Base-by-base conservation (phyloP, 2,797 vertebrate genomes). In the Sebastes vulpes region DNA sequence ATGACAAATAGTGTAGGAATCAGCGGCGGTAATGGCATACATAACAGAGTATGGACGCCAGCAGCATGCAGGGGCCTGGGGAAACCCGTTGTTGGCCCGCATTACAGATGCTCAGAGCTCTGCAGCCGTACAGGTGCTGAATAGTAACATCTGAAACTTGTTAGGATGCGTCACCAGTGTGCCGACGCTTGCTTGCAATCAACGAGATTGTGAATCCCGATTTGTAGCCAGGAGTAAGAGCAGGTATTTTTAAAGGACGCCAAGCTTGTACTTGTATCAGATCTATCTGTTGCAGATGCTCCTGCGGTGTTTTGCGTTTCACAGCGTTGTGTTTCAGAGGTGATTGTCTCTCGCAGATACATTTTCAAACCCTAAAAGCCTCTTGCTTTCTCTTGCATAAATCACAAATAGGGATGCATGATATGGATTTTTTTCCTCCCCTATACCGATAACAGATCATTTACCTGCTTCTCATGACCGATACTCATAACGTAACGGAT, bases 1-100 rank as follows among this genome's bases (percentile, higher is more conserved):
- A 20, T 79, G 83, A 89, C 69, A 66, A 87, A 93, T 85, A 32
- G 65, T 1, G 71, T 5, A 3, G 64, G 29, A 73, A 26, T 25
- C 52, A 4, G 50, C 14, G 4, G 9, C 12, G 32, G 50, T 81
- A 68, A 84, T 77, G 60, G 66, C 63, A 18, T 2, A 64, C 57
- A 11, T 26, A 16, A 31, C 26, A 38, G 29, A 77, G 56, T 12
- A 9, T 2, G 56, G 48, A 31, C 23, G 57, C 23, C 64, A 20
- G 65, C 42, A 46, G 70, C 73, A 69, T 5, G 8, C 16, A 16
- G n/a, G 18, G 18, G 28, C 32, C 48, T 11, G 5, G 2, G 20
- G 23, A 46, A 48, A 64, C 38, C 29, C 54, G 6, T 5, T 7
- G 18, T n/a, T 46, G 53, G 23, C 28, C 66, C 32, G 71, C 65